These are phyloP conservation scores for Microcaecilia unicolor DNA, from an alignment of 2,797 vertebrate genomes.

Conservation along the genomic window DNA sequence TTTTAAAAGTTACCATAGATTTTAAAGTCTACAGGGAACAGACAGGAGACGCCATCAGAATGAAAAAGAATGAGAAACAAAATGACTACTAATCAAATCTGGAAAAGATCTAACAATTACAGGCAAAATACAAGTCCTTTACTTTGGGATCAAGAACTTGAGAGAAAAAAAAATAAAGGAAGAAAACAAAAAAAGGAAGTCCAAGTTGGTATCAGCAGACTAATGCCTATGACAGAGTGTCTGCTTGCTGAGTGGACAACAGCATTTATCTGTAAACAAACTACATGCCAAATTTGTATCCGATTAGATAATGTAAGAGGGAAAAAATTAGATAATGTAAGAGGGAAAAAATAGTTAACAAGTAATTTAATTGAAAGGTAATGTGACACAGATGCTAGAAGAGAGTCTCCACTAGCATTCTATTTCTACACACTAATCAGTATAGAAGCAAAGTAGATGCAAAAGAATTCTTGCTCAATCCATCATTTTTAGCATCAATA, in stretches of 20 bases:
- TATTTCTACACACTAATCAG: no score
- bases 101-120: slow-evolving; percentile 23
- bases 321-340: slow-evolving; percentile 21
- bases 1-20: slow-evolving; percentile 27
- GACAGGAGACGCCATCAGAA: slow-evolving; percentile 24
- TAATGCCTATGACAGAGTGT: slow-evolving; percentile 20
- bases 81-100: slow-evolving; percentile 26
- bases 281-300: slow-evolving; percentile 30
- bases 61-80: slow-evolving; percentile 28
- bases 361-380: slow-evolving; percentile 15
- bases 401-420: no score
- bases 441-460: no score
- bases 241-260: slow-evolving; percentile 22
- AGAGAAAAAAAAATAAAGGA: slow-evolving; percentile 15
- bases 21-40: slow-evolving; percentile 27
- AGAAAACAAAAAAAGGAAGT: slow-evolving; percentile 27
- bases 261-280: slow-evolving; percentile 30
- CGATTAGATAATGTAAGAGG: slow-evolving; percentile 21
- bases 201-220: slow-evolving; percentile 24
- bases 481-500: no score
- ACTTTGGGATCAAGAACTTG: slow-evolving; percentile 17
- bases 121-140: slow-evolving; percentile 17
- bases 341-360: slow-evolving; percentile 18
- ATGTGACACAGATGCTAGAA: slow-evolving; percentile 22
- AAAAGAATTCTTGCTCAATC: no score